Conservation (phyloP, 1,140 invertebrate species). For the Nymphalis io region DNA sequence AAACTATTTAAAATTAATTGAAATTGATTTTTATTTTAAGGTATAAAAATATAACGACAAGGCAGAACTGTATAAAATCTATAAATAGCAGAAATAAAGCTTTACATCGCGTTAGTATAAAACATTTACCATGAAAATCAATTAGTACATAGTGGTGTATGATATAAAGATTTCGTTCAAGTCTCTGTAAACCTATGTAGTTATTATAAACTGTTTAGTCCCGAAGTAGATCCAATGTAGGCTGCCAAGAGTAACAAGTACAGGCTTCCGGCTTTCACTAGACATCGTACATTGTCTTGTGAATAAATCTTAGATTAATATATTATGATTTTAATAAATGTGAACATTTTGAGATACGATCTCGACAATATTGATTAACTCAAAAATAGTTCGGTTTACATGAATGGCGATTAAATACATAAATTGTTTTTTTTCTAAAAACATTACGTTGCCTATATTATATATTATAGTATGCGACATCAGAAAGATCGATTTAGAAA, state of each 20-base stretch:
- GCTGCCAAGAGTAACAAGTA: conserved; percentile 23
- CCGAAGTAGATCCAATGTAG: conserved; percentile 11
- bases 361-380: neutral
- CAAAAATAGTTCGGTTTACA: too few relatives aligned
- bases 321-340: conserved; percentile 9
- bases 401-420: too few relatives aligned
- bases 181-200: conserved; percentile 10
- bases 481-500: too few relatives aligned
- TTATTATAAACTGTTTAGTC: conserved; percentile 8
- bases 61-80: too few relatives aligned
- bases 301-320: conserved; percentile 4
- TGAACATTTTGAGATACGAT: neutral
- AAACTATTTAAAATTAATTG: too few relatives aligned
- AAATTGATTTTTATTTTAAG: too few relatives aligned
- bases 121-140: neutral
- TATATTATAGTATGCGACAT: too few relatives aligned
- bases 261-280: conserved; percentile 25
- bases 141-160: neutral
- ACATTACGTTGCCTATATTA: too few relatives aligned
- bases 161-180: conserved; percentile 1
- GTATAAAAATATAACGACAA: too few relatives aligned
- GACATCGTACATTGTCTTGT: conserved; percentile 17
- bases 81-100: neutral
- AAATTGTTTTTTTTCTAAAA: too few relatives aligned
- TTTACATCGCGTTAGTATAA: neutral